Conservation (phyloP, 1,140 invertebrate genomes). For the Akabosia matsudoensis region DNA sequence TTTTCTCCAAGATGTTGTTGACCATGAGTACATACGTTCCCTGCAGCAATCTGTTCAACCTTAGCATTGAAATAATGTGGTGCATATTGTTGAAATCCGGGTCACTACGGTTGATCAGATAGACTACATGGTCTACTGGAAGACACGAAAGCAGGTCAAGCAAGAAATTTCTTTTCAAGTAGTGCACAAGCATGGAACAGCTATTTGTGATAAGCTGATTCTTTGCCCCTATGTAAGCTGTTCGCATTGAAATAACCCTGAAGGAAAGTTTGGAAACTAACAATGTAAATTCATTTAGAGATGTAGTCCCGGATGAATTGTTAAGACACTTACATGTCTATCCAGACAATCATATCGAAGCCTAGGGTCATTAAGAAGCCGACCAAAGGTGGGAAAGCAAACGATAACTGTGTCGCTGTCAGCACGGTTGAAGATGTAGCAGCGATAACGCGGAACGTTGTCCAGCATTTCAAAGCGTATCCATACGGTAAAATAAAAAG, state of each 20-base stretch:
- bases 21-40: conserved; percentile 31
- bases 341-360: conserved; percentile 41
- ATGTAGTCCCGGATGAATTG: too few relatives aligned
- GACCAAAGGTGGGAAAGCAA: conserved; percentile 29
- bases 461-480: conserved; percentile 34
- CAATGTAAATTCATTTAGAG: too few relatives aligned
- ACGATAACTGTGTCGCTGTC: conserved; percentile 28
- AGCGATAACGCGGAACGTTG: conserved; percentile 27
- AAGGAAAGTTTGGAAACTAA: too few relatives aligned
- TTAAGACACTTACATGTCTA: too few relatives aligned
- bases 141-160: conserved; percentile 91
- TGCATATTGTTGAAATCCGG: conserved; percentile 18
- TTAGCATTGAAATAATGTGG: neutral
- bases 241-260: conserved; percentile 33
- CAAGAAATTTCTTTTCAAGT: conserved; percentile 92
- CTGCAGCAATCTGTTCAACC: conserved; percentile 41
- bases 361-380: conserved; percentile 19
- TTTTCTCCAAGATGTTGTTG: conserved; percentile 28
- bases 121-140: conserved; percentile 63
- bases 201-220: conserved; percentile 49
- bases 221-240: conserved; percentile 25
- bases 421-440: conserved; percentile 23
- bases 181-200: conserved; percentile 56
- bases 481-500: conserved; percentile 26
- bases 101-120: neutral